phyloP scores from a whole-genome alignment of 1,140 invertebrate genomes.

The Drosophila burlai region DNA sequence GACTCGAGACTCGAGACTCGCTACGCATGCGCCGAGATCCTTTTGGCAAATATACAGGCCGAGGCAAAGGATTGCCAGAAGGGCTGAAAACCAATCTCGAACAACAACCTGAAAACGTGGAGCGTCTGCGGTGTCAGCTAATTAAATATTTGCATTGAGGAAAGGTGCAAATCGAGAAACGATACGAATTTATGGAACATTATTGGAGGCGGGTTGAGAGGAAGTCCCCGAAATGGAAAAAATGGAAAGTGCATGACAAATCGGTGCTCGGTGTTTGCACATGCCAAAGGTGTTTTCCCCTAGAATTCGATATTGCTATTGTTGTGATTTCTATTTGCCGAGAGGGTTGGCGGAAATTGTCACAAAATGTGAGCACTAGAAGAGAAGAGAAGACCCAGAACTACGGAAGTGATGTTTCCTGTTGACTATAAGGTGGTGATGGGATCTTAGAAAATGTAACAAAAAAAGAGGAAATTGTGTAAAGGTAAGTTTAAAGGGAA shows the following conservation, averaged over 20 bases:
- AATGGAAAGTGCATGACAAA: constrained; percentile 60
- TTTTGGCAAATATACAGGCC: constrained; percentile 49
- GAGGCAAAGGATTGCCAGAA: constrained; percentile 65
- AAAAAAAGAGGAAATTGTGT: background rate
- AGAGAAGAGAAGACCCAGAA: constrained; percentile 1
- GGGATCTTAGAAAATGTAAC: background rate
- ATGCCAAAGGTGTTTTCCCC: constrained; percentile 60
- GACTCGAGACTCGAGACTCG: constrained; percentile 1
- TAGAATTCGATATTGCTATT: constrained; percentile 43
- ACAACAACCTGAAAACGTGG: constrained; percentile 13
- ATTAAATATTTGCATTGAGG: constrained; percentile 75
- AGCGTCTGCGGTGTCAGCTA: constrained; percentile 57
- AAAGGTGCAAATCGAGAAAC: constrained; percentile 71
- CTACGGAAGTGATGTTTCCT: constrained; percentile 33
- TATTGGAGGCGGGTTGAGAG: constrained; percentile 62
- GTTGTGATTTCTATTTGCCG: constrained; percentile 11
- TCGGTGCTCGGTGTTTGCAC: constrained; percentile 47
- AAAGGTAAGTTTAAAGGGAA: background rate
- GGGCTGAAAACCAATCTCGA: constrained; percentile 23
- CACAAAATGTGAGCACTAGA: constrained; percentile 24
- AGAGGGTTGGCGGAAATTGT: constrained; percentile 46
- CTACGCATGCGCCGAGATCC: constrained; percentile 48
- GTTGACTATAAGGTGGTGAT: constrained; percentile 4
- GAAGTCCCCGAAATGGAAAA: constrained; percentile 30
- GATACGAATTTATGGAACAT: constrained; percentile 60